These are phyloP conservation scores for Penaeus chinensis DNA, from an alignment of 1,140 invertebrate genomes.

Conservation along the genomic window DNA sequence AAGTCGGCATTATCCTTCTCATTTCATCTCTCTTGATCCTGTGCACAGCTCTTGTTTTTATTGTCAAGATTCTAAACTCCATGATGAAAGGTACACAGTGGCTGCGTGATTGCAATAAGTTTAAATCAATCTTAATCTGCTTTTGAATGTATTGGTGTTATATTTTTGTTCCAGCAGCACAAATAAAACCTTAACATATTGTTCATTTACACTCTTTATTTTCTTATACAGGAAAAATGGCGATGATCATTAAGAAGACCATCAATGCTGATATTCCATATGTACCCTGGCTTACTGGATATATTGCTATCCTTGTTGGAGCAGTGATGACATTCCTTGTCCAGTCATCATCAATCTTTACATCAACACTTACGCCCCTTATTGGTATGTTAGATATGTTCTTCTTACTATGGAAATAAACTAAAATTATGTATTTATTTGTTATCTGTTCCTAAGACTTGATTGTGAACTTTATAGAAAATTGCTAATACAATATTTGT, in stretches of 20 bases:
- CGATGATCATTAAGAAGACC: slow-evolving; percentile 71
- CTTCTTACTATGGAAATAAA: too few relatives aligned
- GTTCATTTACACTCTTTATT: neutral
- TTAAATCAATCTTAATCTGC: neutral
- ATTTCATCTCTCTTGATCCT: slow-evolving; percentile 71
- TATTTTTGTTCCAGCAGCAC: neutral
- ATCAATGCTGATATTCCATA: slow-evolving; percentile 73
- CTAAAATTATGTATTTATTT: neutral
- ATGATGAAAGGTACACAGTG: slow-evolving; percentile 66
- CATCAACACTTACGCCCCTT: slow-evolving; percentile 75
- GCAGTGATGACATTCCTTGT: slow-evolving; percentile 74
- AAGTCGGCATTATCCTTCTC: slow-evolving; percentile 71
- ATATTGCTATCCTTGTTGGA: slow-evolving; percentile 74
- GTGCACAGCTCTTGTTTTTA: slow-evolving; percentile 72
- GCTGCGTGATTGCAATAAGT: neutral
- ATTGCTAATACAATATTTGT: neutral
- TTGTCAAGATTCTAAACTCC: slow-evolving; percentile 74
- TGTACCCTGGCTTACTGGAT: slow-evolving; percentile 71
- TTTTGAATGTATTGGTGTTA: neutral
- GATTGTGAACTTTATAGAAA: neutral
- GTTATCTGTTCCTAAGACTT: neutral
- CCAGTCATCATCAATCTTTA: slow-evolving; percentile 77
- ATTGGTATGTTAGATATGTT: slow-evolving; percentile 70
- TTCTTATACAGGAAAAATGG: slow-evolving; percentile 69
- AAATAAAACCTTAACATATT: neutral